Evolutionary conservation across 2,888 invertebrate species (phyloP), one percentile per base, ranked within the genome.

Genomic region (Tachina grossa): DNA sequence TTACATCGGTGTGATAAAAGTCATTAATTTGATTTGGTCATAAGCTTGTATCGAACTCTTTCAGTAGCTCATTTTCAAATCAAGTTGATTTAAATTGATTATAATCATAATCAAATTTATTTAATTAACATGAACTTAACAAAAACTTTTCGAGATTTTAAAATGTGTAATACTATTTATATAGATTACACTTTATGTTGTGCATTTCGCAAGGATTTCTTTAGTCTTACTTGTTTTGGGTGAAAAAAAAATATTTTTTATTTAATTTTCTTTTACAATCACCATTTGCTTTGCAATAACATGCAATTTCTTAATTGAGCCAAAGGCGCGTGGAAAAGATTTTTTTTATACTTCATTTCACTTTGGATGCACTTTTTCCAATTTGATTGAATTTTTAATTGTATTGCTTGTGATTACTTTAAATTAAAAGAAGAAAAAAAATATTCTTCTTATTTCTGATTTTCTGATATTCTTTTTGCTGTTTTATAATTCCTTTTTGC

Each of bases 331-430:
- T 45, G 6, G 61, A 66, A 43, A 39, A 61, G 61, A 14, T 45
- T 51, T 83, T 53, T 31, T 51, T 59, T 71, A 45, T 65, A 66
- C 63, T 75, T 80, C 66, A 76, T 76, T 84, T 80, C 57, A 63
- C 47, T 76, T 71, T 66, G 31, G 66, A 83, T 75, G 63, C 39
- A 65, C 45, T 63, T 80, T 59, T 84, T 71, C 31, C 80, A 80
- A 69, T 80, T 65, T 39, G 51, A 71, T 79, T 84, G 76, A 76
- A 71, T 80, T 63, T 84, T 63, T 79, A 71, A 63, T 84, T 84
- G 80, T 76, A 57, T 65, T 80, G 69, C 66, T 57, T 69, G 74
- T 63, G 49, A 68, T 79, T 79, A 55, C 74, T 66, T 66, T 13
- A 74, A 39, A 41, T 39, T 31, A 47, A 19, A 43, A 63, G 51